Evolutionary conservation across 2,797 vertebrate genomes (phyloP).

Genomic region (Sebastes trivittatus): DNA sequence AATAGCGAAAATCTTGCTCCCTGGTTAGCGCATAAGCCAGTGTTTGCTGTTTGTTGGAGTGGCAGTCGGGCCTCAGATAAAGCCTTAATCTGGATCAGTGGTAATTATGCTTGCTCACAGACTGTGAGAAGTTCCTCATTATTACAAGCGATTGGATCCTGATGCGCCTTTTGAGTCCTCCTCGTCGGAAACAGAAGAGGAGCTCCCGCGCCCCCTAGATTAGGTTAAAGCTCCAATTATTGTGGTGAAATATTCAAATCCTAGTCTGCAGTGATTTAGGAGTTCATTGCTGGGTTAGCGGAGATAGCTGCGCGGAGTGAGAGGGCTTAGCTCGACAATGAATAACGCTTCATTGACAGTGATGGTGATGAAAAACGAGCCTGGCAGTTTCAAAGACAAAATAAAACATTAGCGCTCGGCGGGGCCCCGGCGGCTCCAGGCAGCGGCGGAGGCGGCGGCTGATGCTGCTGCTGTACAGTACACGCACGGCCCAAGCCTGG

Average conservation of each 20-base stretch:
- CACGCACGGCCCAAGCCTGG: constrained; percentile 4
- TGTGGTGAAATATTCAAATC: constrained; percentile 82
- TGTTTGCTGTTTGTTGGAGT: constrained; percentile 64
- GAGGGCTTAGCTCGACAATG: constrained; percentile 66
- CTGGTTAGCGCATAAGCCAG: constrained; percentile 36
- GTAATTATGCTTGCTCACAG: constrained; percentile 77
- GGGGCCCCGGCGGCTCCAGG: constrained; percentile 28
- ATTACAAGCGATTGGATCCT: constrained; percentile 72
- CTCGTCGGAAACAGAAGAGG: constrained; percentile 67
- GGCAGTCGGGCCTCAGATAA: constrained; percentile 59
- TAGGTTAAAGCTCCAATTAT: constrained; percentile 83
- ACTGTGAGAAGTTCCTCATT: constrained; percentile 76
- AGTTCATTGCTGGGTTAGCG: constrained; percentile 78
- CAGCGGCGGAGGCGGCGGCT: background rate
- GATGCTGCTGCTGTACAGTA: constrained; percentile 7
- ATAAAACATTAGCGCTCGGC: constrained; percentile 58
- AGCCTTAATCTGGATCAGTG: constrained; percentile 73
- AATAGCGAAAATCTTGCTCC: constrained; percentile 48
- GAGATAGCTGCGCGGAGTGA: constrained; percentile 55
- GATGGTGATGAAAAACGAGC: constrained; percentile 72
- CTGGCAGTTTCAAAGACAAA: constrained; percentile 70
- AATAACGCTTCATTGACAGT: constrained; percentile 77
- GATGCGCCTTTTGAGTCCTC: constrained; percentile 70
- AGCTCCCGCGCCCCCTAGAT: constrained; percentile 66
- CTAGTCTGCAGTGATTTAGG: constrained; percentile 76